Evolutionary conservation across 2,888 invertebrate genomes (phyloP).

Genomic region (Polia nebulosa): DNA sequence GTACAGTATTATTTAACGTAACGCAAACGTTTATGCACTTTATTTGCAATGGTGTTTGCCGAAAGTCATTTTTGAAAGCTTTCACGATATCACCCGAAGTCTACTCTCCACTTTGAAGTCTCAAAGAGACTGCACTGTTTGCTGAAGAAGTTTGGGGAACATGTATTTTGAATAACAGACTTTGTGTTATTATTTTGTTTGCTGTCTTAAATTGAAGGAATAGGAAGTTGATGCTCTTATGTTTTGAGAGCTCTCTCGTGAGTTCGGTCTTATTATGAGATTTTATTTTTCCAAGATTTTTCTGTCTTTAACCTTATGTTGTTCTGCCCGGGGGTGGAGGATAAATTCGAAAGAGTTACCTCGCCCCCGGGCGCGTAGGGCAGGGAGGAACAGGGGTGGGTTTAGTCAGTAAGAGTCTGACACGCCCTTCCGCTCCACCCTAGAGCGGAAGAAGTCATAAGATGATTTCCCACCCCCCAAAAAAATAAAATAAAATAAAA

Average conservation of each 20-base stretch:
- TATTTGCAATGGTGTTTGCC: slow-evolving; percentile 41
- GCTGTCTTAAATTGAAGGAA: slow-evolving; percentile 32
- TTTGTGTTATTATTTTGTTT: slow-evolving; percentile 47
- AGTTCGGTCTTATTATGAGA: slow-evolving; percentile 4
- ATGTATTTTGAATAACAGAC: slow-evolving; percentile 41
- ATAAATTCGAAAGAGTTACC: too few relatives aligned
- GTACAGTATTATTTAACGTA: slow-evolving; percentile 45
- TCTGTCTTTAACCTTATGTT: neutral
- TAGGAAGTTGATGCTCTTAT: slow-evolving; percentile 19
- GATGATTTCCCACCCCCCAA: too few relatives aligned
- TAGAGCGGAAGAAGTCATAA: too few relatives aligned
- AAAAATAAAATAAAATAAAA: too few relatives aligned
- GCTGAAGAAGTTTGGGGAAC: slow-evolving; percentile 30
- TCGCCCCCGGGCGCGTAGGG: too few relatives aligned
- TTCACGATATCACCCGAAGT: slow-evolving; percentile 45
- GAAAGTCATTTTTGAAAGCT: slow-evolving; percentile 50
- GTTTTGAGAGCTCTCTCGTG: slow-evolving; percentile 20
- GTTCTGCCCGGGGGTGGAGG: too few relatives aligned
- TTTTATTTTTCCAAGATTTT: neutral
- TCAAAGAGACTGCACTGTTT: slow-evolving; percentile 53
- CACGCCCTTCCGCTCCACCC: too few relatives aligned
- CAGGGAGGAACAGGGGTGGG: too few relatives aligned
- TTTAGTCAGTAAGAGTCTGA: too few relatives aligned
- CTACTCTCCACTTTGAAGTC: slow-evolving; percentile 47
- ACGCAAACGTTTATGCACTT: slow-evolving; percentile 45